Base-by-base conservation (phyloP, 30 jellyfish, hydroid and myxozoan species). In the Cassiopea xamachana region DNA sequence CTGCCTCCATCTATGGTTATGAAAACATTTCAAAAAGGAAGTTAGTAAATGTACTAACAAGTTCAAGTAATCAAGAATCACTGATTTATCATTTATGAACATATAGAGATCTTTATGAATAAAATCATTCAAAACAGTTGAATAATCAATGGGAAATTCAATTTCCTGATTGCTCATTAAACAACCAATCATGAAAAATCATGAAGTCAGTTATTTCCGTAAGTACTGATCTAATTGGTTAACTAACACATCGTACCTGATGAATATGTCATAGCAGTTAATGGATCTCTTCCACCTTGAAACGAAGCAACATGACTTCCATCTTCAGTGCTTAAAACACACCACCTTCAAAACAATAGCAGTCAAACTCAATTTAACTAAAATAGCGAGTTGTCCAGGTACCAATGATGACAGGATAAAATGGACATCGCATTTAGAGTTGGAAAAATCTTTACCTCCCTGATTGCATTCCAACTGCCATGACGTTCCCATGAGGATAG, bases 381-480 rank as follows among this genome's bases (percentile, higher is more conserved):
- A 27, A 27, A 27, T 27, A 27, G 39, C 39, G 39, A 27, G 39
- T 27, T 27, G 39, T 27, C 39, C 39, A 27, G 39, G 39, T 27
- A 27, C 39, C 39, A 27, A 27, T 27, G 39, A 27, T 27, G 58
- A 73, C 17, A 27, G 4, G 16, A 73, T 8, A 69, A 27, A 73
- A 77, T 44, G 7, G 4, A 48, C 27, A 4, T 44, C 6, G 45
- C 59, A 45, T 13, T 5, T 16, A 7, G 15, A 64, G 43, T 27
- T 64, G 27, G 43, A 64, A 64, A 17, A 27, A 9, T 2, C 2
- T 44, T 46, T 60, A 88, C 95, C 96, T 90, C 44, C 98, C 98
- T 1, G 94, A 68, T 16, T 97, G 55, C 78, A 93, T 94, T 7
- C 97, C 98, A 59, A 90, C 88, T 1, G 97, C 98, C 43, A 90